phyloP scores from a whole-genome alignment of 2,888 invertebrate genomes.

The Pheosia gnoma region DNA sequence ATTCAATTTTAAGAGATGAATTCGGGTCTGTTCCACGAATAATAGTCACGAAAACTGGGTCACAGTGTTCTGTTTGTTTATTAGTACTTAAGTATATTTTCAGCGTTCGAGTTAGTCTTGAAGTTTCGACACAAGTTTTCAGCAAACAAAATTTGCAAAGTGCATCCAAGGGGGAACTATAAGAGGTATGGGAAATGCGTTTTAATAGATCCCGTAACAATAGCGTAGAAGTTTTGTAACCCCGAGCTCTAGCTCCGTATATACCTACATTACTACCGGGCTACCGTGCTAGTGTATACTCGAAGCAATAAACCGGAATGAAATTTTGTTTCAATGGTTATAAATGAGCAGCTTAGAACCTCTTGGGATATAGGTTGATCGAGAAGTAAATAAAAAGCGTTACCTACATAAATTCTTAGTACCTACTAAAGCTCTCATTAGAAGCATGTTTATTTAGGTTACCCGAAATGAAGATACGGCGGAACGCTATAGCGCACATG shows the following conservation, averaged over 20 bases:
- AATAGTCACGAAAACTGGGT: constrained; percentile 1
- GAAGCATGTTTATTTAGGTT: constrained; percentile 33
- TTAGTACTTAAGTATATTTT: constrained; percentile 19
- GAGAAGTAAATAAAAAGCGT: constrained; percentile 6
- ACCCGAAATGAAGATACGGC: constrained; percentile 23
- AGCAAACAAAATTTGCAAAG: constrained; percentile 61
- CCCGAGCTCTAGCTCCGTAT: constrained; percentile 27
- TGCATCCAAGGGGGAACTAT: constrained; percentile 54
- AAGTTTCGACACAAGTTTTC: constrained; percentile 53
- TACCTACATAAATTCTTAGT: constrained; percentile 7
- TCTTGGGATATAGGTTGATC: neutral
- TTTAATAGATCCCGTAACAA: constrained; percentile 63
- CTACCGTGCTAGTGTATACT: too few species aligned
- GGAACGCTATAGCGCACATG: constrained; percentile 24
- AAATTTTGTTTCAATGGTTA: too few species aligned
- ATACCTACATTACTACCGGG: constrained; percentile 5
- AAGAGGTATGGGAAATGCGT: constrained; percentile 45
- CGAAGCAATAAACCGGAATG: too few species aligned
- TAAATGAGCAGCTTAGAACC: neutral
- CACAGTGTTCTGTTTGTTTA: constrained; percentile 2
- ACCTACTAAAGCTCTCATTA: constrained; percentile 6
- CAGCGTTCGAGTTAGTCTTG: constrained; percentile 28
- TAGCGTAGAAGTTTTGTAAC: constrained; percentile 60
- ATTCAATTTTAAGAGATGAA: constrained; percentile 26
- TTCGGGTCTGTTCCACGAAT: neutral